These are phyloP conservation scores for Amphipyra berbera DNA, from an alignment of 2,888 invertebrate genomes.

Conservation along the genomic window DNA sequence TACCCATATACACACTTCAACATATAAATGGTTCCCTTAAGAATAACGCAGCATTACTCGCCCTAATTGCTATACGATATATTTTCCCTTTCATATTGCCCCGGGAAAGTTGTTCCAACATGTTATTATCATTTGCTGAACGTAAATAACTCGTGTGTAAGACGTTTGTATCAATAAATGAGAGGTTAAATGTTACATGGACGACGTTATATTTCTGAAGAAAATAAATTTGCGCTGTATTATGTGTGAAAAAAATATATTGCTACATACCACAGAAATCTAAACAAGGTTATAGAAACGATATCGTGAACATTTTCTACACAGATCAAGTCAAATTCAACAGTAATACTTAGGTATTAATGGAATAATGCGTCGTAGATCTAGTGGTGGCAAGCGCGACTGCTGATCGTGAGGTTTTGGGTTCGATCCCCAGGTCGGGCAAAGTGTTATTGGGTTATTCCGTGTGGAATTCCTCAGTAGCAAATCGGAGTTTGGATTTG, in stretches of 20 bases:
- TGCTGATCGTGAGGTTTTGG: too few species aligned
- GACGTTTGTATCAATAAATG: constrained; percentile 47
- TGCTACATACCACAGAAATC: neutral
- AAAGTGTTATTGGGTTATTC: too few species aligned
- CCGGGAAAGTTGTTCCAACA: constrained; percentile 19
- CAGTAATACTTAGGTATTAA: too few species aligned
- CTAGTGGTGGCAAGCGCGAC: too few species aligned
- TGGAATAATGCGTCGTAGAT: too few species aligned
- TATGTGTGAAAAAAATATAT: constrained; percentile 19
- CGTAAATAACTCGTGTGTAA: constrained; percentile 17
- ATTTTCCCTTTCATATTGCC: constrained; percentile 19
- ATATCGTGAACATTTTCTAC: too few species aligned
- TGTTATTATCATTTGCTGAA: constrained; percentile 23
- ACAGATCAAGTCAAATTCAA: too few species aligned
- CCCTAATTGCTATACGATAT: constrained; percentile 28
- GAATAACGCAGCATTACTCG: constrained; percentile 5
- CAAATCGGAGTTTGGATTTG: too few species aligned
- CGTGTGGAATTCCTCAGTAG: too few species aligned
- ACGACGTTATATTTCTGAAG: constrained; percentile 9
- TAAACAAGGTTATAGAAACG: too few species aligned
- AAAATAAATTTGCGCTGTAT: constrained; percentile 6
- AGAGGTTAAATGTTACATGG: constrained; percentile 43
- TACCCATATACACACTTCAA: neutral
- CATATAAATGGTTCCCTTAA: constrained; percentile 27
- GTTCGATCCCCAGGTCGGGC: too few species aligned